Percentiles rank a stretch among this genome's conserved stretches.
Conservation (phyloP, 2,113 vertebrate genomes). For the Trematocara nigrifrons region DNA sequence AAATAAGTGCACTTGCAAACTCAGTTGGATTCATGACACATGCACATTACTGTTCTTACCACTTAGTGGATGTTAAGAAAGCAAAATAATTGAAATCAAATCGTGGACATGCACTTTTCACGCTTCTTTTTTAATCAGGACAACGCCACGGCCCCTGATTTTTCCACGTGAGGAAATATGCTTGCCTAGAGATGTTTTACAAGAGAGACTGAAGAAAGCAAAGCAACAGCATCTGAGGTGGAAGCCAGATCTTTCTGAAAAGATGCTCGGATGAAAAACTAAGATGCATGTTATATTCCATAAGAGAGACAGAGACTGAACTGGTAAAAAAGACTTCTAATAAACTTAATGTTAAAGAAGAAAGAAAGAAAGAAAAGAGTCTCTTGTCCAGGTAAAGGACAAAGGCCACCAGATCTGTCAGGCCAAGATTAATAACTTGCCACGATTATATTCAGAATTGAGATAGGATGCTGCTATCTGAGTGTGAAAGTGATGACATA, state of each 20-base stretch:
- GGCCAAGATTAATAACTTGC: background rate
- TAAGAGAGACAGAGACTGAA: background rate
- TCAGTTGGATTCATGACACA: background rate
- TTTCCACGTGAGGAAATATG: background rate
- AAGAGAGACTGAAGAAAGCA: background rate
- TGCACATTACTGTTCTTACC: background rate
- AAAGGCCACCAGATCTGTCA: background rate
- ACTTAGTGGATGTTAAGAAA: background rate
- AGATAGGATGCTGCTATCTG: background rate
- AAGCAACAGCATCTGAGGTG: background rate
- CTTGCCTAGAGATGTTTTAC: background rate
- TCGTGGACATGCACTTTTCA: background rate
- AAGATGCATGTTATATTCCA: background rate
- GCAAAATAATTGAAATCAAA: background rate
- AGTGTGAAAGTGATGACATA: background rate
- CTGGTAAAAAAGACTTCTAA: background rate
- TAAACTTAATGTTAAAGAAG: background rate
- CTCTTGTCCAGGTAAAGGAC: background rate
- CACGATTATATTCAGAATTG: background rate
- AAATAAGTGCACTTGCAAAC: background rate
- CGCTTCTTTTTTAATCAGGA: background rate
- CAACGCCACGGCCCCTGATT: accelerated
- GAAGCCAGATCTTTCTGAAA: background rate
- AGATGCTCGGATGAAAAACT: background rate
- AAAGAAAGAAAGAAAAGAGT: background rate